Base-by-base conservation (phyloP, 2,797 vertebrate species). In the Rhyacichthys aspro region DNA sequence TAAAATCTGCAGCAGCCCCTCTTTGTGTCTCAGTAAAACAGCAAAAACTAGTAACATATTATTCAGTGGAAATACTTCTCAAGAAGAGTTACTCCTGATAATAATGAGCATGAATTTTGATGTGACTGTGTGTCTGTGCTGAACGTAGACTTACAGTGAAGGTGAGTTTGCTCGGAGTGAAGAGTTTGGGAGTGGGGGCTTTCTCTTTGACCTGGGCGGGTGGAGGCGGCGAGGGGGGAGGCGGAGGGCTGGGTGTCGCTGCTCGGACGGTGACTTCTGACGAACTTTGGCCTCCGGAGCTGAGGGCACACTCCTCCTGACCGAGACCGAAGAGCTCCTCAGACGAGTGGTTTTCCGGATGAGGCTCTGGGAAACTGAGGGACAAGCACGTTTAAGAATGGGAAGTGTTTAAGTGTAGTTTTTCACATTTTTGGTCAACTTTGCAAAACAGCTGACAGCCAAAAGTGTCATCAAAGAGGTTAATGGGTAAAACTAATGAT, bases 131-230 rank as follows among this genome's bases (percentile, higher is more conserved):
- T 28, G 23, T 28, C 19, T 23, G 19, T 14, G 38, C 38, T 39
- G 14, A 2, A 5, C 4, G 23, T 28, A 28, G 23, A 63, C 80
- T 79, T 64, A 90, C 89, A 32, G 67, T 72, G 65, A 91, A 89
- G 16, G 1, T 81, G 57, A 88, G 59, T 60, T 86, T 91, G 86
- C 68, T 87, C 8, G 86, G 88, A 2, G 53, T 81, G 64, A 91
- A 91, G 38, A 88, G 74, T 48, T 78, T 88, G 48, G 81, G 38
- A 1, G 64, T 19, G 14, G 67, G 58, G 15, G 16, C n/a, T 33
- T 79, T 74, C 58, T 75, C 84, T 43, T 70, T 12, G 43, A 37
- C 58, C 41, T 64, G 61, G 9, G 44, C 5, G 1, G 42, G 70
- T 11, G 76, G 52, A n/a, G 59, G 63, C 0, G 75, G 68, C n/a